Percentiles rank a stretch among this genome's conserved stretches.
Evolutionary conservation across 2,797 vertebrate genomes (phyloP).

Genomic region (Eulemur albifrons): DNA sequence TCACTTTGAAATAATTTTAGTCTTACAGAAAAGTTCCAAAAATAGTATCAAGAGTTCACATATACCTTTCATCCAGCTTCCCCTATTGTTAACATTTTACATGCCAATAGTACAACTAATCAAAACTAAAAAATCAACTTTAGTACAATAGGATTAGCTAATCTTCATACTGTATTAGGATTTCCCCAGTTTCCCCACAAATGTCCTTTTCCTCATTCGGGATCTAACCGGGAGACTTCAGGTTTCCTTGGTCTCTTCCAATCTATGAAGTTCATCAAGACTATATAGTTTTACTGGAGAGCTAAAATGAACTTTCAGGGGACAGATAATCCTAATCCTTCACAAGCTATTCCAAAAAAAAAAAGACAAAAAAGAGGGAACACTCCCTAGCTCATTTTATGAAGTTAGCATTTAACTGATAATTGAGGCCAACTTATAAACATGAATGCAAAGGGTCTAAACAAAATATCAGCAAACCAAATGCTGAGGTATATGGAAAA

Average conservation of each 20-base stretch:
- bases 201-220: not conserved
- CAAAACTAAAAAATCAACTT: not conserved
- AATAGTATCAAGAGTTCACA: not conserved
- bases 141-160: not conserved
- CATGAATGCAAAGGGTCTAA: not conserved
- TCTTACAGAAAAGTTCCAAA: not conserved
- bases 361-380: not conserved
- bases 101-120: not conserved
- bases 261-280: not conserved
- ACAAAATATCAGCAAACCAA: constrained; percentile 2
- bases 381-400: not conserved
- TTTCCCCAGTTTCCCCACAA: not conserved
- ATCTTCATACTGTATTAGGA: not conserved
- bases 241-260: not conserved
- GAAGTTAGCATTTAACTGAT: not conserved
- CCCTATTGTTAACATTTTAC: not conserved
- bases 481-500: not conserved
- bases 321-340: not conserved
- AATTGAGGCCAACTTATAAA: not conserved
- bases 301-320: not conserved
- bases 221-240: not conserved
- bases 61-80: not conserved
- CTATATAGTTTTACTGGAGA: not conserved
- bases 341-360: not conserved
- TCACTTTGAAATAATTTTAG: constrained; percentile 24